Evolutionary conservation across 2,888 invertebrate genomes (phyloP).

Genomic region (Apomyelois bistriatella): DNA sequence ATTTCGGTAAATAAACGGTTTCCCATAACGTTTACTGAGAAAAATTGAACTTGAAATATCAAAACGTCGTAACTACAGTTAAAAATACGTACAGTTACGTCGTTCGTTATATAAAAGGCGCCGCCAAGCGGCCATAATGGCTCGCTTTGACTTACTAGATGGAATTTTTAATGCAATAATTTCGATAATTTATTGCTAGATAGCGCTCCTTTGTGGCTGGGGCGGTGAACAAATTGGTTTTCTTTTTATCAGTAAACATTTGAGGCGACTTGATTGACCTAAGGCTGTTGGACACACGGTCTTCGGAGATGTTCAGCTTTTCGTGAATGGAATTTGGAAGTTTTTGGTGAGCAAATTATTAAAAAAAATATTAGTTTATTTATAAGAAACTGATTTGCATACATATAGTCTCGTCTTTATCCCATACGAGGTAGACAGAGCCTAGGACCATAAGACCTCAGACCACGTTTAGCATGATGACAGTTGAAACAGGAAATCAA

Average conservation of each 20-base stretch:
- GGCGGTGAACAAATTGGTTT: constrained; percentile 64
- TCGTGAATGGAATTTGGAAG: neutral
- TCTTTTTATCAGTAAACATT: constrained; percentile 70
- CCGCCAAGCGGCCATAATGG: constrained; percentile 62
- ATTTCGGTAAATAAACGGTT: constrained; percentile 52
- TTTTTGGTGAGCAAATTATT: neutral
- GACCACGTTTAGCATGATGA: too few relatives aligned
- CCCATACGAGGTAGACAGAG: too few relatives aligned
- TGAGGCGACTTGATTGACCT: constrained; percentile 60
- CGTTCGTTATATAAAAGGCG: constrained; percentile 30
- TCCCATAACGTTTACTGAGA: constrained; percentile 63
- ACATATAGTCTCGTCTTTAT: too few relatives aligned
- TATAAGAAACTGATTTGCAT: too few relatives aligned
- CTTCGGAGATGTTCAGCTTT: constrained; percentile 10
- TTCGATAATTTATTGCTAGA: constrained; percentile 82
- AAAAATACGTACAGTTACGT: constrained; percentile 35
- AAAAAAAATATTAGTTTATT: neutral
- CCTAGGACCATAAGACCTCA: too few relatives aligned
- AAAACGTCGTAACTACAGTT: constrained; percentile 35
- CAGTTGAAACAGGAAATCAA: too few relatives aligned
- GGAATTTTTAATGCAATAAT: constrained; percentile 88
- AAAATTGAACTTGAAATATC: constrained; percentile 39
- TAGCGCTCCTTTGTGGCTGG: constrained; percentile 71
- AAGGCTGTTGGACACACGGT: constrained; percentile 44
- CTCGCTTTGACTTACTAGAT: constrained; percentile 85